Evolutionary conservation across 1,140 invertebrate species (phyloP).

Genomic region (Drosophila albomicans): DNA sequence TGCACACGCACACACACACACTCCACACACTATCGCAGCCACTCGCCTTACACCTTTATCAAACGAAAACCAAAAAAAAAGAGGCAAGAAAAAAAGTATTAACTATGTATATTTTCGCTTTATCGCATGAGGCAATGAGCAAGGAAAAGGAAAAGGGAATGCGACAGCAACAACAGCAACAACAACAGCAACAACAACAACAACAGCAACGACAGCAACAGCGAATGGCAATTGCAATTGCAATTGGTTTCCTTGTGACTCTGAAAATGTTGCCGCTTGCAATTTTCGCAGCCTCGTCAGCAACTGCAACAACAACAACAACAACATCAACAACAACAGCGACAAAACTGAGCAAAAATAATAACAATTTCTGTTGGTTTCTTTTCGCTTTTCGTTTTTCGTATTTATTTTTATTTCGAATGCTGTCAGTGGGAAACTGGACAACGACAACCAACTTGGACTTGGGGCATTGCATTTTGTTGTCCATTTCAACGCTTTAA

Average conservation of each 20-base stretch:
- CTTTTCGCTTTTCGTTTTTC: slow-evolving; percentile 31
- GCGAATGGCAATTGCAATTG: slow-evolving; percentile 35
- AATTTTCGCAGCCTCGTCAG: slow-evolving; percentile 44
- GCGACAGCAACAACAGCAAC: not conserved
- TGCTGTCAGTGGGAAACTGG: slow-evolving; percentile 52
- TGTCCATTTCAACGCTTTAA: slow-evolving; percentile 75
- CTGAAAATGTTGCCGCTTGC: slow-evolving; percentile 34
- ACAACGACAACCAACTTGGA: slow-evolving; percentile 55
- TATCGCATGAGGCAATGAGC: slow-evolving; percentile 55
- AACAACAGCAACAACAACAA: not conserved
- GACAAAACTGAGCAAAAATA: slow-evolving; percentile 31
- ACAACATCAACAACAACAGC: not conserved
- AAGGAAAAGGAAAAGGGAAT: slow-evolving; percentile 26
- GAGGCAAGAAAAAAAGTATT: slow-evolving; percentile 32
- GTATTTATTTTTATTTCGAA: slow-evolving; percentile 24
- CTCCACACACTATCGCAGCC: slow-evolving; percentile 18
- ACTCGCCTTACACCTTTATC: slow-evolving; percentile 65
- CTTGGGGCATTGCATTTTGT: slow-evolving; percentile 51
- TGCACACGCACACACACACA: slow-evolving; percentile 34
- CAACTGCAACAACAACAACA: slow-evolving; percentile 23
- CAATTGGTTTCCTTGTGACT: slow-evolving; percentile 61
- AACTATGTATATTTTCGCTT: slow-evolving; percentile 61
- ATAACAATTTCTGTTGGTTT: slow-evolving; percentile 57
- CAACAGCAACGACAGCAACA: not conserved
- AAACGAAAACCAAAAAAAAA: slow-evolving; percentile 34